Conservation (phyloP, 2,888 invertebrate species). For the Cerastis leucographa region DNA sequence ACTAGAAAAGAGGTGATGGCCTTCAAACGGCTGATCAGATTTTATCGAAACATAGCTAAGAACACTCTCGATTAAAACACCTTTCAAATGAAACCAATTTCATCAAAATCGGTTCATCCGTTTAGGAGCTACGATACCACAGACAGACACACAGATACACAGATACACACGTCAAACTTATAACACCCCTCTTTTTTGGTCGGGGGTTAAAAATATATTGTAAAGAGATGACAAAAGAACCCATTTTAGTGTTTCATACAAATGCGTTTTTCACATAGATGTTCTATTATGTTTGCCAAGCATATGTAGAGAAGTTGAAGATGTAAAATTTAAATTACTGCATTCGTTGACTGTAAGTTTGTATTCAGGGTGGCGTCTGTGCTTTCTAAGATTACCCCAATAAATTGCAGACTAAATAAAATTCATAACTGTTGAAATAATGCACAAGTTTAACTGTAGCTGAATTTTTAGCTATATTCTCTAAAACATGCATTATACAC, state of each 20-base stretch:
- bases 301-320: constrained; percentile 22
- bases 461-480: not conserved
- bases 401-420: not conserved
- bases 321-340: constrained; percentile 43
- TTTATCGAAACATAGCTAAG: too few species aligned
- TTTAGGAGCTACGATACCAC: too few species aligned
- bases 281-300: constrained; percentile 22
- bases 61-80: too few species aligned
- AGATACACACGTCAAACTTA: too few species aligned
- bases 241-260: not conserved
- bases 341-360: constrained; percentile 36
- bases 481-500: not conserved
- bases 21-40: too few species aligned
- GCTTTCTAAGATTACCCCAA: constrained; percentile 15
- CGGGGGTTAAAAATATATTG: too few species aligned
- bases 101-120: too few species aligned
- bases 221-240: not conserved
- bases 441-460: not conserved
- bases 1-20: too few species aligned
- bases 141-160: too few species aligned
- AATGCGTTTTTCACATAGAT: constrained; percentile 4
- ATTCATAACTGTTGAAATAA: not conserved
- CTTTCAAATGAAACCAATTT: too few species aligned
- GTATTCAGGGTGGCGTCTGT: constrained; percentile 25
- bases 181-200: too few species aligned